phyloP scores from a whole-genome alignment of 30 jellyfish, hydroid and myxozoan species.

The Cassiopea andromeda region DNA sequence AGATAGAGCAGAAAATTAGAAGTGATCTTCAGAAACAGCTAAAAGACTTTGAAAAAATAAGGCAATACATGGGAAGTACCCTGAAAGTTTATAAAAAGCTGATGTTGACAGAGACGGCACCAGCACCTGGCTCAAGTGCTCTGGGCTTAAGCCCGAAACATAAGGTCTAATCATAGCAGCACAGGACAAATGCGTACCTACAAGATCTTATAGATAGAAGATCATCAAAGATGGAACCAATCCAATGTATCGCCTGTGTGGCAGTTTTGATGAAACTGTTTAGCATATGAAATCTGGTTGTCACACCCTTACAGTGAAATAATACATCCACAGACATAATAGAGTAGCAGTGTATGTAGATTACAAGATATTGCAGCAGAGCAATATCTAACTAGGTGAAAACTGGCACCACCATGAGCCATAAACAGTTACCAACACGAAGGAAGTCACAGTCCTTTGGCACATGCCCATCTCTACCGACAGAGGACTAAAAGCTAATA shows the following conservation, averaged over 20 bases:
- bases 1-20: too few species aligned
- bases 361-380: too few species aligned
- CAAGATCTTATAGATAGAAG: neutral
- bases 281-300: neutral
- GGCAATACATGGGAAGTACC: neutral
- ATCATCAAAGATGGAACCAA: neutral
- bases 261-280: neutral
- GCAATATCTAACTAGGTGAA: too few species aligned
- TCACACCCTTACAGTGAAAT: neutral
- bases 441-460: neutral
- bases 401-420: too few species aligned
- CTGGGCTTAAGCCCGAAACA: neutral
- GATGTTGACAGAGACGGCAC: neutral
- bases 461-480: neutral
- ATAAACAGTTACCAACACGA: too few species aligned
- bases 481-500: slow-evolving; percentile 8
- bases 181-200: neutral
- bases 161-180: neutral
- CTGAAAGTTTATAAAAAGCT: neutral
- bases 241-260: neutral
- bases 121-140: neutral
- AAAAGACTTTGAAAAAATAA: too few species aligned
- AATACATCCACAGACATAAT: neutral
- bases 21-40: too few species aligned
- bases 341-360: neutral